These are phyloP conservation scores for Taxidea taxus DNA, from an alignment of 2,113 vertebrate species.

Conservation along the genomic window DNA sequence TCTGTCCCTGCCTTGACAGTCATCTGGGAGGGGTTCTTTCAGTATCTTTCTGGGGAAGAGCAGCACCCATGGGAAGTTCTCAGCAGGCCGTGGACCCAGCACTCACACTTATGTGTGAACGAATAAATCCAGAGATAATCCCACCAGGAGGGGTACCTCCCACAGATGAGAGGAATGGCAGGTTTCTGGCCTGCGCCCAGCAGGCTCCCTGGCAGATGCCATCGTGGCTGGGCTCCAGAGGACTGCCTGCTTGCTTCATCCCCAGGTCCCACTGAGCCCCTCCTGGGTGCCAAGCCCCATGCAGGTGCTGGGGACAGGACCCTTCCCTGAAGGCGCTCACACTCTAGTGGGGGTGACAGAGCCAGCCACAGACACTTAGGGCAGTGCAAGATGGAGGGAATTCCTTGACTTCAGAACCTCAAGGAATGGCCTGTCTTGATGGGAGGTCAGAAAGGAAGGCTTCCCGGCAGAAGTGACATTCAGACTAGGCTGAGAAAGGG, in stretches of 20 bases:
- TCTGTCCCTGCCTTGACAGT: background rate
- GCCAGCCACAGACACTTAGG: background rate
- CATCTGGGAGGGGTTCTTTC: background rate
- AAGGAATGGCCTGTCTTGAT: rapidly evolving
- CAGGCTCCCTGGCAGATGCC: background rate
- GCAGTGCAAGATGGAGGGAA: background rate
- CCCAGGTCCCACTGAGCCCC: background rate
- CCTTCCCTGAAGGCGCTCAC: background rate
- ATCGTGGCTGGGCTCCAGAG: background rate
- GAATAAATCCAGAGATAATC: background rate
- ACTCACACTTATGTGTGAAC: background rate
- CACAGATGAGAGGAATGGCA: background rate
- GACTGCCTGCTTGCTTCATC: background rate
- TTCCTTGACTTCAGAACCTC: background rate
- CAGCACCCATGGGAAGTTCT: background rate
- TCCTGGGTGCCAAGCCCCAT: background rate
- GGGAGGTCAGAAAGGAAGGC: background rate
- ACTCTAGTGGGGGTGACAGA: background rate
- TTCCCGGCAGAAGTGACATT: background rate
- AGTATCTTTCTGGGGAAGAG: background rate
- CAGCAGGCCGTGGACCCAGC: background rate
- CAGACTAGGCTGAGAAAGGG: background rate
- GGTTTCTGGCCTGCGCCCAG: background rate
- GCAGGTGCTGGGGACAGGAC: background rate
- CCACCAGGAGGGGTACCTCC: background rate